Percentiles rank a stretch among this genome's conserved stretches.
Conservation (phyloP, 2,888 invertebrate species). For the Patella ulyssiponensis region DNA sequence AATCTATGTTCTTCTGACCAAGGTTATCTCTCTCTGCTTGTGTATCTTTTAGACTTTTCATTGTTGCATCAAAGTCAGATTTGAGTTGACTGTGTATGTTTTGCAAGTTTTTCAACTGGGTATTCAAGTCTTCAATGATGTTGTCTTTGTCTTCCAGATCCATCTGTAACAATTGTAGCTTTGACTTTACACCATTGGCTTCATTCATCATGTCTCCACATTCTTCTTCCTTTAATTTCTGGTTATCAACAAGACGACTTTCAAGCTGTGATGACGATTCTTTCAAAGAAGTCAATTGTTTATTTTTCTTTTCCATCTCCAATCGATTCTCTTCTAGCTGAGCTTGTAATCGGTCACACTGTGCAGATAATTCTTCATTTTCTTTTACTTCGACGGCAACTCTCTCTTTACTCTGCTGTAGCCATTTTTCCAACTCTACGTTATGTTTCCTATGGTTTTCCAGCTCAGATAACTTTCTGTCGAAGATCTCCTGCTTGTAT, state of each 20-base stretch:
- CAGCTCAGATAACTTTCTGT: constrained; percentile 31
- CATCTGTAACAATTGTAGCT: constrained; percentile 28
- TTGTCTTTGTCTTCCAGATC: constrained; percentile 38
- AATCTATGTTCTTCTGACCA: constrained; percentile 18
- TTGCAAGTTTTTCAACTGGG: constrained; percentile 17
- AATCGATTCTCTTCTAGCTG: constrained; percentile 29
- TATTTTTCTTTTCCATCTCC: constrained; percentile 15
- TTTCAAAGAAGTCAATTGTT: constrained; percentile 12
- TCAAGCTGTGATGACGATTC: constrained; percentile 13
- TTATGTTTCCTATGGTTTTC: constrained; percentile 26
- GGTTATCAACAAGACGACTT: not conserved
- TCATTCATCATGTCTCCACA: constrained; percentile 18
- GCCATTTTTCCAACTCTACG: constrained; percentile 27
- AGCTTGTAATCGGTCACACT: constrained; percentile 24
- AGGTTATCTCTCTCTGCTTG: constrained; percentile 26
- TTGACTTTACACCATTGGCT: constrained; percentile 27
- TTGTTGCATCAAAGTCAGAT: constrained; percentile 28
- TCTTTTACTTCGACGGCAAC: constrained; percentile 18
- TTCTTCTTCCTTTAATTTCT: constrained; percentile 21
- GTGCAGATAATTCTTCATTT: constrained; percentile 22
- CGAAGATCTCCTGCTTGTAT: constrained; percentile 36
- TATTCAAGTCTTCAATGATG: constrained; percentile 30
- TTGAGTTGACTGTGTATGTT: not conserved
- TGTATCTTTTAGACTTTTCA: constrained; percentile 24
- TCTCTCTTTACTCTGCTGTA: constrained; percentile 20